These are phyloP conservation scores for Trisateles emortualis DNA, from an alignment of 2,888 invertebrate species.

Conservation along the genomic window DNA sequence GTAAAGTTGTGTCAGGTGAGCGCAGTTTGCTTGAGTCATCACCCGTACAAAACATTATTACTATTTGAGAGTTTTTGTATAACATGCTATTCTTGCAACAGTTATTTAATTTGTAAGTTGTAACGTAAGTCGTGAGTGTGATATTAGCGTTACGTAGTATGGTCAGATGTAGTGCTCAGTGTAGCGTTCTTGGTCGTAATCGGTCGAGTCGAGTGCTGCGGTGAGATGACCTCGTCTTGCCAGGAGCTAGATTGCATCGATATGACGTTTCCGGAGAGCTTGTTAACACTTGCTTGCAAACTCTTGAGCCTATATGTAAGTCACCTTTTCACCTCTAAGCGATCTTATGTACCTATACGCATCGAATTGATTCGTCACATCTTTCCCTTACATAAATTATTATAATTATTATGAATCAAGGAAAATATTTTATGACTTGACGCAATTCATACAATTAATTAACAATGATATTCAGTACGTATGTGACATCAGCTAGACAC, in stretches of 20 bases:
- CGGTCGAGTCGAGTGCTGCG: conserved; percentile 47
- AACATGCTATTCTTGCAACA: conserved; percentile 22
- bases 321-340: conserved; percentile 28
- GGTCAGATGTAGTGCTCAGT: conserved; percentile 41
- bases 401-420: conserved; percentile 7
- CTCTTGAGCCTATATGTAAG: conserved; percentile 62
- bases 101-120: conserved; percentile 18
- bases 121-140: conserved; percentile 53
- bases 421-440: conserved; percentile 1
- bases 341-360: too few relatives aligned
- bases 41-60: conserved; percentile 36
- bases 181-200: conserved; percentile 35
- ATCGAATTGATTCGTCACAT: conserved; percentile 2
- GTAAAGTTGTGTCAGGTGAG: conserved; percentile 62
- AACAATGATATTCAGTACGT: conserved; percentile 45
- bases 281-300: conserved; percentile 56
- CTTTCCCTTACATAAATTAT: not conserved
- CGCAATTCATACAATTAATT: not conserved
- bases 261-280: conserved; percentile 64
- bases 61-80: conserved; percentile 27
- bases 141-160: conserved; percentile 49
- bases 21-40: conserved; percentile 62
- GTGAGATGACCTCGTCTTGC: conserved; percentile 61
- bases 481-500: conserved; percentile 59
- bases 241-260: conserved; percentile 52